These are phyloP conservation scores for Dreissena rostriformis DNA, from an alignment of 1,140 invertebrate genomes.

Conservation along the genomic window DNA sequence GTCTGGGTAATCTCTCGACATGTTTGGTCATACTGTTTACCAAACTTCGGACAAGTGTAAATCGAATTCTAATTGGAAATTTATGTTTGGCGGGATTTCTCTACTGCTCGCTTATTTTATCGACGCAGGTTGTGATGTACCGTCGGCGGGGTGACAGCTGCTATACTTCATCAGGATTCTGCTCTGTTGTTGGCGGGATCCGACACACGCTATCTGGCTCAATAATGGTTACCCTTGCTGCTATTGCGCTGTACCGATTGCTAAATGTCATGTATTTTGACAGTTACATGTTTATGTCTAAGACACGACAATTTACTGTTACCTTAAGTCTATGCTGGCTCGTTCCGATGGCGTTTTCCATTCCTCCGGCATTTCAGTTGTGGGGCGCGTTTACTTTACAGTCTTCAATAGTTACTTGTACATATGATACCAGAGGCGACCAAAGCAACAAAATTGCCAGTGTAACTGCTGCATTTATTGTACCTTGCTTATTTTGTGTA, in stretches of 20 bases:
- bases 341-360: slow-evolving; percentile 66
- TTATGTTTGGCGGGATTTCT: slow-evolving; percentile 72
- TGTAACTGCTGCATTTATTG: neutral
- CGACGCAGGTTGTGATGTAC: slow-evolving; percentile 72
- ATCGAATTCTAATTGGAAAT: slow-evolving; percentile 76
- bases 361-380: slow-evolving; percentile 64
- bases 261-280: slow-evolving; percentile 72
- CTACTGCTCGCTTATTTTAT: slow-evolving; percentile 70
- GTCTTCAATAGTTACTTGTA: slow-evolving; percentile 71
- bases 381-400: slow-evolving; percentile 73
- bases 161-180: slow-evolving; percentile 59
- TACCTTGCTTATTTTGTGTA: neutral
- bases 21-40: slow-evolving; percentile 73
- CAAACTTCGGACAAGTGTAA: slow-evolving; percentile 70
- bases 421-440: slow-evolving; percentile 63
- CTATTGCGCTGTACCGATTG: slow-evolving; percentile 73
- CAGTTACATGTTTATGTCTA: slow-evolving; percentile 64
- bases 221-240: slow-evolving; percentile 70
- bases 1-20: slow-evolving; percentile 73
- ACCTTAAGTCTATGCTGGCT: slow-evolving; percentile 71
- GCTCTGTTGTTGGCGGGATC: slow-evolving; percentile 66
- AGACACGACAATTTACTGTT: slow-evolving; percentile 52
- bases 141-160: slow-evolving; percentile 53
- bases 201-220: slow-evolving; percentile 73
- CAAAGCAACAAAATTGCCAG: slow-evolving; percentile 47